These are phyloP conservation scores for Congeria kusceri DNA, from an alignment of 2,888 invertebrate genomes.

Conservation along the genomic window DNA sequence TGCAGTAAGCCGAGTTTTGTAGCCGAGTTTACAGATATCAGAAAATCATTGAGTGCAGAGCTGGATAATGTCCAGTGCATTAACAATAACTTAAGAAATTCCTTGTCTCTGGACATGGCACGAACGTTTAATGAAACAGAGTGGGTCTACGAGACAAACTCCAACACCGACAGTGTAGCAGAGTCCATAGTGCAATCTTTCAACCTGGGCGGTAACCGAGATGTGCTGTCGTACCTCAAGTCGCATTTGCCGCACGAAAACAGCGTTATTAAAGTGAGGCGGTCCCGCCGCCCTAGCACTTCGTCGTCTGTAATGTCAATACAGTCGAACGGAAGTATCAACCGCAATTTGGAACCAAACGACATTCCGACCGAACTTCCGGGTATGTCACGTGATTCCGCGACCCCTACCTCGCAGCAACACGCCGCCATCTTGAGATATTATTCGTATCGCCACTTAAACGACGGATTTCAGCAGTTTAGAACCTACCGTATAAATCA, in stretches of 20 bases:
- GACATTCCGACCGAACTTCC: conserved; percentile 26
- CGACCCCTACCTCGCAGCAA: conserved; percentile 57
- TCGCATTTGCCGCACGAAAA: conserved; percentile 68
- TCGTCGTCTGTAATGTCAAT: conserved; percentile 49
- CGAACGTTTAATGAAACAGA: conserved; percentile 58
- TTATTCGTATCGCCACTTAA: conserved; percentile 60
- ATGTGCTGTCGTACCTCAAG: conserved; percentile 75
- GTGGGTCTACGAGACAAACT: conserved; percentile 49
- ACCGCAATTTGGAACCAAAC: conserved; percentile 39
- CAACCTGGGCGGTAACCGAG: conserved; percentile 73
- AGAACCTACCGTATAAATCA: conserved; percentile 32
- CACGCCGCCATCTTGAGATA: conserved; percentile 60
- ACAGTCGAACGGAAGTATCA: conserved; percentile 48
- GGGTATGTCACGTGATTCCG: conserved; percentile 31
- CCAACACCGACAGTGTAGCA: conserved; percentile 71
- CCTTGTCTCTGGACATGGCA: conserved; percentile 61
- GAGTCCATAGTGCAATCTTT: conserved; percentile 78
- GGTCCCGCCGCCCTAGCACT: conserved; percentile 34
- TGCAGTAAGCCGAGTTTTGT: conserved; percentile 52
- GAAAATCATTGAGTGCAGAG: conserved; percentile 65
- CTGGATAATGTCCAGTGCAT: conserved; percentile 63
- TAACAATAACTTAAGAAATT: conserved; percentile 61
- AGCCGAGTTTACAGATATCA: conserved; percentile 52
- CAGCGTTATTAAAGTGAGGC: conserved; percentile 43
- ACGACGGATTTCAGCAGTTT: conserved; percentile 49